phyloP scores from a whole-genome alignment of 1,140 invertebrate genomes.

The Ceratina australensis region DNA sequence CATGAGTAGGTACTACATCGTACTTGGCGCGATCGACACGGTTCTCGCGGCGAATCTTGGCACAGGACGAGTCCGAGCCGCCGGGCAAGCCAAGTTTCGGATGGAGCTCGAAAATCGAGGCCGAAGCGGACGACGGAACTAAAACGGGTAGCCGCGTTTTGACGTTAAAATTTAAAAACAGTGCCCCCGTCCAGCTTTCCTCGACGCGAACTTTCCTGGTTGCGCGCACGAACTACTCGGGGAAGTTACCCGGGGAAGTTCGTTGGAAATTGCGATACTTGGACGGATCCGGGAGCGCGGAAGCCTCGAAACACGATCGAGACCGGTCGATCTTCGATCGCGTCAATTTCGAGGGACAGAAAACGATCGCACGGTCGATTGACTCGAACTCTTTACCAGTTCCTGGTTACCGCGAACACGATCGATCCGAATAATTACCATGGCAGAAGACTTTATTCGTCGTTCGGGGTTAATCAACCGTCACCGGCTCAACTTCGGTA shows the following conservation, averaged over 20 bases:
- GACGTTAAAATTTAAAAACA: conserved; percentile 26
- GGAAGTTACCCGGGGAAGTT: conserved; percentile 16
- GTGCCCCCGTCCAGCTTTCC: too few species aligned
- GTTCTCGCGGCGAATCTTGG: too few species aligned
- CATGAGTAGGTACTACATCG: not conserved
- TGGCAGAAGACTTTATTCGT: conserved; percentile 7
- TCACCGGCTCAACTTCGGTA: not conserved
- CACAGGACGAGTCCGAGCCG: not conserved
- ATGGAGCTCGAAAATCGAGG: not conserved
- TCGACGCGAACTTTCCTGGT: not conserved
- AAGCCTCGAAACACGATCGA: conserved; percentile 12
- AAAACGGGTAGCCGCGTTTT: not conserved
- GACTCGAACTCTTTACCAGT: not conserved
- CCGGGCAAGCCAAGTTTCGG: not conserved
- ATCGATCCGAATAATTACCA: conserved; percentile 4
- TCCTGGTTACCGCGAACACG: not conserved
- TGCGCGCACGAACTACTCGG: conserved; percentile 22
- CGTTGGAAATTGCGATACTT: not conserved
- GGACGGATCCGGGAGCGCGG: not conserved
- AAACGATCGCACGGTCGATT: conserved; percentile 25
- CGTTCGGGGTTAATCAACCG: conserved; percentile 20
- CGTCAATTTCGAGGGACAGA: not conserved
- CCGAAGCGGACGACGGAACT: too few species aligned
- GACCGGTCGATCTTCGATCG: not conserved
- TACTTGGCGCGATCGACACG: too few species aligned